Conservation (phyloP, 1,140 invertebrate species). For the Drosophila repletoides region DNA sequence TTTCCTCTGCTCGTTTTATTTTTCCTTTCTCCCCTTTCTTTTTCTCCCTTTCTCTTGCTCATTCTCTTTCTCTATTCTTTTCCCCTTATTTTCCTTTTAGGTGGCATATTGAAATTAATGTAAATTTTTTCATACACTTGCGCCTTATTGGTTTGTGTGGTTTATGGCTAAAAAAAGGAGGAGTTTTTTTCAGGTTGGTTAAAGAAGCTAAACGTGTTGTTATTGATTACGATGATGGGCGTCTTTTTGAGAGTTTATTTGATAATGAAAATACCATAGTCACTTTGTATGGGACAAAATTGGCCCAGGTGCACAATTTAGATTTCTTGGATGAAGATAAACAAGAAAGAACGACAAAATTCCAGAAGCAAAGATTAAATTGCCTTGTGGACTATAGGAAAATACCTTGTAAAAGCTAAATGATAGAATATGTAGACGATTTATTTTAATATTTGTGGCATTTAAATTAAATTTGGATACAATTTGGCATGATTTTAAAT, state of each 20-base stretch:
- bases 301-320: slow-evolving; percentile 27
- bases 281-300: slow-evolving; percentile 5
- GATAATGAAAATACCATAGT: slow-evolving; percentile 46
- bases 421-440: too few species aligned
- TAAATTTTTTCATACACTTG: slow-evolving; percentile 51
- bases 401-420: too few species aligned
- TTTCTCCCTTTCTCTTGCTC: neutral
- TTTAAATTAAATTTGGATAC: too few species aligned
- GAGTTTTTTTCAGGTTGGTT: neutral
- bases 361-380: neutral
- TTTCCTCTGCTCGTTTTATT: slow-evolving; percentile 1
- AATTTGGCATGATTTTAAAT: too few species aligned
- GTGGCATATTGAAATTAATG: slow-evolving; percentile 56
- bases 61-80: neutral
- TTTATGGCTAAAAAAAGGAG: neutral
- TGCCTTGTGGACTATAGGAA: too few species aligned
- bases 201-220: slow-evolving; percentile 30
- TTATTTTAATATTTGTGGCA: neutral
- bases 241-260: slow-evolving; percentile 26
- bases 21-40: neutral
- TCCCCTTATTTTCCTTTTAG: slow-evolving; percentile 12
- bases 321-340: slow-evolving; percentile 19
- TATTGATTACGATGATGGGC: slow-evolving; percentile 43
- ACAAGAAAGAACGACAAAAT: neutral
- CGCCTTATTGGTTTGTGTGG: slow-evolving; percentile 22